Base-by-base conservation (phyloP, 30 jellyfish, hydroid and myxozoan genomes). In the Aurelia aurita complex sp. Pacific region DNA sequence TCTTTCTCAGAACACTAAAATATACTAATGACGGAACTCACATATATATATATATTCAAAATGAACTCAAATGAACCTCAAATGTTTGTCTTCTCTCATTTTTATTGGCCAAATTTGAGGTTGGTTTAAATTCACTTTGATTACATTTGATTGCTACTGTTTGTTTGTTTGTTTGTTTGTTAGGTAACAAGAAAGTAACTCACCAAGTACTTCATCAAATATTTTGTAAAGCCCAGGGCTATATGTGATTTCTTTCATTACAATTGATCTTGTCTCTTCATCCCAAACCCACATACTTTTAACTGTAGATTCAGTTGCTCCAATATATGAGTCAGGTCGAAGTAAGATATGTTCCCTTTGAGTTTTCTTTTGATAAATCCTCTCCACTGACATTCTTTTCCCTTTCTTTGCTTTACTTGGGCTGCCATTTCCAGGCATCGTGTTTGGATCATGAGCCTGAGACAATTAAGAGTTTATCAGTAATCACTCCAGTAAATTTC, bases 251-350 rank as follows among this genome's bases (percentile, higher is more conserved):
- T 89, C 94, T 64, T 89, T 96, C 83, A 87, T 73, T 36, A 85
- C 87, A 73, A 96, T 92, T 9, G 94, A 69, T 16, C 85, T 75
- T 50, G 77, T 54, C 2, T 88, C 92, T 2, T 91, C 98, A 80
- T 96, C 96, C 97, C 97, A 92, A 6, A 96, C 74, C 99, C 99
- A 96, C 99, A 96, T 96, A 79, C 32, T 83, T 70, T 96, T 98
- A 10, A 42, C 55, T 3, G 88, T 88, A n/a, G 96, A 89, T 69
- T 92, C 97, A 54, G 96, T 83, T 14, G 99, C 91, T 50, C 99
- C 99, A 79, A 96, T 90, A 83, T 96, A 96, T 5, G 99, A 82
- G 80, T 96, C 99, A 15, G 99, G 99, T 32, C 99, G 98, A 36
- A 91, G 90, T 23, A 96, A 71, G 51, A 96, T 96, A 69, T 96